Conservation (phyloP, 2,888 invertebrate species). For the Chelonus formosanus region DNA sequence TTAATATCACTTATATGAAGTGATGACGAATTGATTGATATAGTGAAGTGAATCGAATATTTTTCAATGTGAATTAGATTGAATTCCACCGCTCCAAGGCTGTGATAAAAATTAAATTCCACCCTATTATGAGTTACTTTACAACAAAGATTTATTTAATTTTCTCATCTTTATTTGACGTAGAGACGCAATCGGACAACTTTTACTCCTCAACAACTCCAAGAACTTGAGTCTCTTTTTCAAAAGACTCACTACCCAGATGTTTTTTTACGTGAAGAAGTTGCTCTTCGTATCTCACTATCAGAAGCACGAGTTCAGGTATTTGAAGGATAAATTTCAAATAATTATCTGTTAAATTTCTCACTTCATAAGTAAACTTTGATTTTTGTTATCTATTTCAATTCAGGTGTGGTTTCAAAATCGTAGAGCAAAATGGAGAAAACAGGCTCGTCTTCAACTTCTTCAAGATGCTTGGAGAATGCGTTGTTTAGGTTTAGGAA, state of each 20-base stretch:
- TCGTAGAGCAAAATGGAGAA: constrained; percentile 89
- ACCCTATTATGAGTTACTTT: no score
- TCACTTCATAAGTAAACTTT: no score
- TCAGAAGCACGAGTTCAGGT: constrained; percentile 95
- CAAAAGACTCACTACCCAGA: constrained; percentile 96
- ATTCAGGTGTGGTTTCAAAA: constrained; percentile 91
- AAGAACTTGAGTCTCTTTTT: constrained; percentile 89
- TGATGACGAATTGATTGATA: not conserved
- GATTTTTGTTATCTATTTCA: not conserved
- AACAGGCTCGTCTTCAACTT: constrained; percentile 85
- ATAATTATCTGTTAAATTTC: constrained; percentile 15
- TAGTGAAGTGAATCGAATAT: no score
- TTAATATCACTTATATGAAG: not conserved
- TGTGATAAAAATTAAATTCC: no score
- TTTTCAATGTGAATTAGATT: no score
- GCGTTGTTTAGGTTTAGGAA: constrained; percentile 77
- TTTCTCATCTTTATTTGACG: constrained; percentile 39
- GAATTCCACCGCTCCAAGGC: no score
- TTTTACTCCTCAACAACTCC: constrained; percentile 92
- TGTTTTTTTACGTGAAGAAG: constrained; percentile 87
- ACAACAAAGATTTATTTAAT: constrained; percentile 15
- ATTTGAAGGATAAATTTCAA: constrained; percentile 25
- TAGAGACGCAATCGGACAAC: constrained; percentile 92
- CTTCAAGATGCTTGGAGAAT: constrained; percentile 91
- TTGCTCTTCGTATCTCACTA: constrained; percentile 87